These are phyloP conservation scores for Phyllotis vaccarum DNA, from an alignment of 2,797 vertebrate genomes.

Conservation along the genomic window DNA sequence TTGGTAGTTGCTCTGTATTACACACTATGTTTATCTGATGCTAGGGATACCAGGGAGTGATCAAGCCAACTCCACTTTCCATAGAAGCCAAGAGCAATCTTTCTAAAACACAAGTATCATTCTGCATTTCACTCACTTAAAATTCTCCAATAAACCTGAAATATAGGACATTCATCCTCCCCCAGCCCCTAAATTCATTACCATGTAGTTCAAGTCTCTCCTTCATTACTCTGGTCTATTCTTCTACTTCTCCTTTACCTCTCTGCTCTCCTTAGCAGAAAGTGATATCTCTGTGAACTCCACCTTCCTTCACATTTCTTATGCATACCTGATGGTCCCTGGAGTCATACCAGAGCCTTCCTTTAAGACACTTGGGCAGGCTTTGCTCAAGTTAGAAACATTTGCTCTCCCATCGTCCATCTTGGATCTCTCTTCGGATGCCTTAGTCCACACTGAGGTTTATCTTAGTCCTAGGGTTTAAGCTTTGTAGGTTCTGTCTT, in stretches of 20 bases:
- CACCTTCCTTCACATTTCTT: background rate
- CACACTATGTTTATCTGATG: background rate
- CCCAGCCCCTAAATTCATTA: background rate
- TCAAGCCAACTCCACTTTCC: background rate
- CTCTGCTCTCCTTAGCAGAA: background rate
- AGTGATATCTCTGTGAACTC: background rate
- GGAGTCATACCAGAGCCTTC: background rate
- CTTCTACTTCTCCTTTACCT: background rate
- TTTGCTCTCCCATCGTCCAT: background rate
- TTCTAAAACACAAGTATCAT: background rate
- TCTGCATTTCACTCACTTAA: background rate
- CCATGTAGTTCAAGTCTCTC: background rate
- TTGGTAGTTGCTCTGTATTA: conserved; percentile 10
- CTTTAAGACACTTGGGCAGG: background rate
- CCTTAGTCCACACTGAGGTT: background rate
- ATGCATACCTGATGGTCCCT: background rate
- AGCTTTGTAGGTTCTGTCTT: background rate
- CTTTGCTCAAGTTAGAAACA: background rate
- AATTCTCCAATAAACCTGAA: background rate
- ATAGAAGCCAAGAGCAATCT: background rate
- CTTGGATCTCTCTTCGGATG: background rate
- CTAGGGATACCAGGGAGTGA: background rate
- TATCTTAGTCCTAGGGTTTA: background rate
- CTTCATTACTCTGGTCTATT: background rate
- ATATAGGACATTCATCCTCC: too few species aligned